Evolutionary conservation across 2,113 vertebrate species (phyloP).

Genomic region (Oreotrochilus melanogaster): DNA sequence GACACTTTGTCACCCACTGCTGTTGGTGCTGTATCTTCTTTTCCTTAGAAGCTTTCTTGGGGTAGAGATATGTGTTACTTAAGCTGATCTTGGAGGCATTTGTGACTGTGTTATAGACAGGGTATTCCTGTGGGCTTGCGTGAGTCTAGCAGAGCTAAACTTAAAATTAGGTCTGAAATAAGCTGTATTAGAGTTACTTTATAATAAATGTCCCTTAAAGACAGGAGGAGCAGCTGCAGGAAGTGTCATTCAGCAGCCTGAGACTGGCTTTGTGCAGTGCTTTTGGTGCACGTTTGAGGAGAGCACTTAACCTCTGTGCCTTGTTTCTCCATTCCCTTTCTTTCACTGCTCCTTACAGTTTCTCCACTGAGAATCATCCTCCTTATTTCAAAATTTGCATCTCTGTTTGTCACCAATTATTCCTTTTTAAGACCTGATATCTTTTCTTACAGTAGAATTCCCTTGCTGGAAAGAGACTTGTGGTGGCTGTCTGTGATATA

Average conservation of each 20-base stretch:
- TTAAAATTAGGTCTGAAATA: not conserved
- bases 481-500: not conserved
- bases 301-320: not conserved
- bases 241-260: not conserved
- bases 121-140: not conserved
- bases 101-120: not conserved
- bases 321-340: not conserved
- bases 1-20: not conserved
- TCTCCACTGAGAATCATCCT: too few relatives aligned
- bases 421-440: not conserved
- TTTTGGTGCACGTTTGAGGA: not conserved
- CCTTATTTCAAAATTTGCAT: too few relatives aligned
- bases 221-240: not conserved
- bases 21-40: not conserved
- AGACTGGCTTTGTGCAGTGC: not conserved
- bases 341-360: too few relatives aligned
- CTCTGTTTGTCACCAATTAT: not conserved
- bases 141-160: not conserved
- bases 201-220: not conserved
- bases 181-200: not conserved
- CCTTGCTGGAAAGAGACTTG: not conserved
- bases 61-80: not conserved
- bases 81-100: not conserved
- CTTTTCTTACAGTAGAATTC: not conserved
- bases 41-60: not conserved